Base-by-base conservation (phyloP, 2,113 vertebrate species). In the Callionymus lyra region DNA sequence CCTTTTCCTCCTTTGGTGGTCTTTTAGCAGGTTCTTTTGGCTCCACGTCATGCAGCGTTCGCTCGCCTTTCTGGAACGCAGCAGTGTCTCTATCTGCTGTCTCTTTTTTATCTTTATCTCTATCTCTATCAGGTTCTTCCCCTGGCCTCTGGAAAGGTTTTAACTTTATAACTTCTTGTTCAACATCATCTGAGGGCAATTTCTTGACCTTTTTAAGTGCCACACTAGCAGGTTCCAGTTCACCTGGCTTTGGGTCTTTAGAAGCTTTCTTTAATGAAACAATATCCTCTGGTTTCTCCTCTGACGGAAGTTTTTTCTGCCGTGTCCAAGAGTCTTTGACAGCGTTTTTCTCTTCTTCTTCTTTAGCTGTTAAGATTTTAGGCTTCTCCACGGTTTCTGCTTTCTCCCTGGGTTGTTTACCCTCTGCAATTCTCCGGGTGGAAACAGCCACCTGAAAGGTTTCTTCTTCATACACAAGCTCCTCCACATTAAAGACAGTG, bases 81-180 rank as follows among this genome's bases (percentile, higher is more conserved):
- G 62, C 13, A 6, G 43, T 12, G 50, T 81, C 76, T 44, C 87
- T 72, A 13, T 74, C 66, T 27, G 64, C 66, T 12, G 13, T 70
- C 56, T 88, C 88, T 70, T 81, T 91, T 83, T 70, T 82, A 59
- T 77, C 88, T 65, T 70, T 79, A 32, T 69, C 55, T 14, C 69
- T 82, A 59, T 77, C 88, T 65, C 69, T 79, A 32, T 69, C 55
- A 13, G 58, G 40, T 34, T 79, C 77, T 13, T 71, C 53, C 10
- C 37, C 36, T 47, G 46, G 74, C 57, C 71, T 86, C 47, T 80
- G 73, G 64, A 87, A 83, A 10, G 84, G 76, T 68, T 87, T 87
- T 4, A 88, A 67, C 50, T 74, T 76, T 6, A 87, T 53, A 1
- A 40, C 49, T 68, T 85, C 81, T 69, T 77, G 59, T 60, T 80